These are phyloP conservation scores for Triplophysa yarkandensis DNA, from an alignment of 2,797 vertebrate species.

Conservation along the genomic window DNA sequence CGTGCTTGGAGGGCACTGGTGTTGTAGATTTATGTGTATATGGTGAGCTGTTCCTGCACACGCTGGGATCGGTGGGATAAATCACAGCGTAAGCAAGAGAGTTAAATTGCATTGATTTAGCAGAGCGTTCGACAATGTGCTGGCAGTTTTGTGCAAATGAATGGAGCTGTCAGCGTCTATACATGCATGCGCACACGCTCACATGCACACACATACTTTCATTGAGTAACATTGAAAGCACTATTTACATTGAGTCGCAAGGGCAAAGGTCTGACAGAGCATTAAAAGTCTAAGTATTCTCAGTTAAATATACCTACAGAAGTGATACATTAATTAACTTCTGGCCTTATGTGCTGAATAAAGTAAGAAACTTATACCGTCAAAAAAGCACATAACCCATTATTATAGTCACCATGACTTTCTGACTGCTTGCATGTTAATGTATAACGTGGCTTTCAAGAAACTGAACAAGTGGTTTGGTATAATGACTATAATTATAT, in stretches of 20 bases:
- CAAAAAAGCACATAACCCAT: not conserved
- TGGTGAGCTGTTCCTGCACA: constrained; percentile 63
- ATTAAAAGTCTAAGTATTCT: not conserved
- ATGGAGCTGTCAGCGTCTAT: constrained; percentile 59
- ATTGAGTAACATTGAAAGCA: constrained; percentile 48
- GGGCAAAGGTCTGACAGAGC: constrained; percentile 19
- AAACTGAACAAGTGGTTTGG: too few species aligned
- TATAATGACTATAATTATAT: too few species aligned
- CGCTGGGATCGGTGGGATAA: constrained; percentile 63
- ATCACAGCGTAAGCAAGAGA: constrained; percentile 66
- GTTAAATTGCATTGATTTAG: constrained; percentile 71
- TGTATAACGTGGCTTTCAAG: too few species aligned
- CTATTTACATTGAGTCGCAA: constrained; percentile 40
- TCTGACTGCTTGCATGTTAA: not conserved
- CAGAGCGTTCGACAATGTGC: constrained; percentile 48
- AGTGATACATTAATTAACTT: not conserved
- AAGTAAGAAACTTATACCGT: not conserved
- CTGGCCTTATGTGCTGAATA: not conserved
- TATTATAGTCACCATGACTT: not conserved
- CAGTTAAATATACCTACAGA: constrained; percentile 14
- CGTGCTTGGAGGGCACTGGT: constrained; percentile 44
- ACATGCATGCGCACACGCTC: constrained; percentile 42
- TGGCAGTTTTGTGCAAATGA: constrained; percentile 50
- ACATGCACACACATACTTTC: constrained; percentile 33
- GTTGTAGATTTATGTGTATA: constrained; percentile 65